Percentiles rank a stretch among this genome's conserved stretches.
These are phyloP conservation scores for Dipodomys ordii DNA, from an alignment of 2,113 vertebrate genomes.

Conservation along the genomic window DNA sequence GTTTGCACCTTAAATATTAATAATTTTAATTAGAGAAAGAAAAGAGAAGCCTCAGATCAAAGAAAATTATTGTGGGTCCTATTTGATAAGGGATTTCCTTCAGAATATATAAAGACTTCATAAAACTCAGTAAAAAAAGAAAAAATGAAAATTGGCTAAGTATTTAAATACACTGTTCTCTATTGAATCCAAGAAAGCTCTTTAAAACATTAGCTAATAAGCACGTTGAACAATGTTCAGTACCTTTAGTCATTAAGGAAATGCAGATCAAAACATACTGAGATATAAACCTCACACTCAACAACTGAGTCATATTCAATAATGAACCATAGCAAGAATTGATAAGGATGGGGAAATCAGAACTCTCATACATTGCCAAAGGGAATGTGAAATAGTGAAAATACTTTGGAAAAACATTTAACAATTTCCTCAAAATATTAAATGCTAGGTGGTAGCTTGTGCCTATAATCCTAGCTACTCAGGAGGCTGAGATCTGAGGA, in stretches of 20 bases:
- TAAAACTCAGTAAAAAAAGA: too few species aligned
- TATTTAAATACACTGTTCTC: too few species aligned
- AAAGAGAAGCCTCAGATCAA: too few species aligned
- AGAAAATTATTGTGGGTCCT: too few species aligned
- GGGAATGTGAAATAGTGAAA: background rate
- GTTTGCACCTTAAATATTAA: too few species aligned
- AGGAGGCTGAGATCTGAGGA: too few species aligned
- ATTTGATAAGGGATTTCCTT: too few species aligned
- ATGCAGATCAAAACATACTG: background rate
- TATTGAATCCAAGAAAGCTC: background rate
- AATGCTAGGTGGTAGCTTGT: too few species aligned
- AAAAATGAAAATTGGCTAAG: too few species aligned
- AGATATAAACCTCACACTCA: background rate
- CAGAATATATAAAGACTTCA: too few species aligned
- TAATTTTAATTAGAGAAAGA: too few species aligned
- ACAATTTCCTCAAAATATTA: background rate
- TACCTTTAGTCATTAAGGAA: background rate
- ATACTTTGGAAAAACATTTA: background rate
- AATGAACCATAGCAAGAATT: background rate
- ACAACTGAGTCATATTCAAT: background rate
- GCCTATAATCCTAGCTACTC: too few species aligned
- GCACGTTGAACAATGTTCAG: background rate
- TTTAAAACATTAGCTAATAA: background rate
- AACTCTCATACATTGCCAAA: background rate
- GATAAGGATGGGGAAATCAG: background rate